These are phyloP conservation scores for Empidonax alnorum DNA, from an alignment of 2,113 vertebrate species.

Conservation along the genomic window DNA sequence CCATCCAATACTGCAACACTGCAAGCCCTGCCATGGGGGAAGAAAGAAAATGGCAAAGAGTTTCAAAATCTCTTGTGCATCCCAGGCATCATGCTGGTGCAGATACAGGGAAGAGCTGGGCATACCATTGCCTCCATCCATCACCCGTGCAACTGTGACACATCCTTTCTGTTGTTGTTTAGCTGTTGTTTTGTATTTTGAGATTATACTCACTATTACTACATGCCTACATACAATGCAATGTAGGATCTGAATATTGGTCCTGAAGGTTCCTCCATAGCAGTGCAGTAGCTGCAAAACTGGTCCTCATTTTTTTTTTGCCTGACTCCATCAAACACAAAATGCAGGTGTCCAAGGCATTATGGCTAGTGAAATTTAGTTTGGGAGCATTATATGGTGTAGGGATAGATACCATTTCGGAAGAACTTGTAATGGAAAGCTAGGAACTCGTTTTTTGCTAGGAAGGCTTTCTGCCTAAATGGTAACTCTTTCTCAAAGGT, in stretches of 20 bases:
- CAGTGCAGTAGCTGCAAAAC: background rate
- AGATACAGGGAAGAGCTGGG: background rate
- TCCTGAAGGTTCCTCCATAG: background rate
- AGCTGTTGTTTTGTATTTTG: background rate
- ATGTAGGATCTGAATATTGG: background rate
- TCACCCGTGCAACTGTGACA: background rate
- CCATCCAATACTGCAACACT: background rate
- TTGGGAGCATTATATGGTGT: background rate
- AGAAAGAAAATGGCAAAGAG: background rate
- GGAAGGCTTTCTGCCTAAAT: no score
- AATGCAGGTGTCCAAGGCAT: background rate
- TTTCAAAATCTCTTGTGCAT: background rate
- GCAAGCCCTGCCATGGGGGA: background rate
- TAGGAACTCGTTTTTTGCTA: no score
- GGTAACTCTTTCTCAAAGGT: no score
- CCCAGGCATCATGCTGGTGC: rapidly evolving
- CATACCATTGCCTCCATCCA: background rate
- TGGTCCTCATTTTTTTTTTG: background rate
- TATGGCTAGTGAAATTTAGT: background rate
- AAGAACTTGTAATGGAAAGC: no score
- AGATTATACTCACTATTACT: background rate
- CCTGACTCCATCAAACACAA: background rate
- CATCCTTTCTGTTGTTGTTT: background rate
- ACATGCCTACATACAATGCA: background rate
- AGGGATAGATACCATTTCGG: no score